Evolutionary conservation across 2,888 invertebrate genomes (phyloP).

Genomic region (Clusia tigrina): DNA sequence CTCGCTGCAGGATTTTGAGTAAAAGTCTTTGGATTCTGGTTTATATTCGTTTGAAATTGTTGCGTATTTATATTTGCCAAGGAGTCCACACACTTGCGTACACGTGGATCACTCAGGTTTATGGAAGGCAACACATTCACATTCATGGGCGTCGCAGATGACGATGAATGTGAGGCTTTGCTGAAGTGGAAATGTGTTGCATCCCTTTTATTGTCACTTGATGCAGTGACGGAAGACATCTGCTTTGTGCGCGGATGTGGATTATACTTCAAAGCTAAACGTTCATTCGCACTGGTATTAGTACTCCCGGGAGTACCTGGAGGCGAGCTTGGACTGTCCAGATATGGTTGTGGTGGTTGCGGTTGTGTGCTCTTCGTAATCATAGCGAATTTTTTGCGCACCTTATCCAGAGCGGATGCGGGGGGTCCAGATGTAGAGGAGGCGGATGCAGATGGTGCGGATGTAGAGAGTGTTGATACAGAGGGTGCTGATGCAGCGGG

Average conservation of each 20-base stretch:
- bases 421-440: no score
- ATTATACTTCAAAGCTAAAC: conserved; percentile 64
- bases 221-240: background rate
- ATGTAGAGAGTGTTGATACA: no score
- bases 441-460: no score
- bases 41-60: no score
- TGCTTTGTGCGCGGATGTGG: conserved; percentile 60
- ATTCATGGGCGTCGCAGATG: no score
- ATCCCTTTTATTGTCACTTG: background rate
- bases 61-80: conserved; percentile 4
- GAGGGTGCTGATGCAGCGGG: background rate
- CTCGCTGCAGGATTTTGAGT: no score
- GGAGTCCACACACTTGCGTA: conserved; percentile 28
- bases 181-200: conserved; percentile 1
- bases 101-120: conserved; percentile 42
- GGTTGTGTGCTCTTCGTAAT: conserved; percentile 33
- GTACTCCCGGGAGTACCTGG: background rate
- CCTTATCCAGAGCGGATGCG: conserved; percentile 38
- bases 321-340: conserved; percentile 25
- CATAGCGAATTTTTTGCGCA: conserved; percentile 46
- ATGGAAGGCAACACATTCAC: conserved; percentile 41
- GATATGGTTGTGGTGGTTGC: conserved; percentile 23
- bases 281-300: conserved; percentile 27
- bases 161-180: background rate
- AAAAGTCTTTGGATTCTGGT: no score